Evolutionary conservation across 2,888 invertebrate genomes (phyloP), one percentile per base, ranked within the genome.

Genomic region (Tribolium freemani): DNA sequence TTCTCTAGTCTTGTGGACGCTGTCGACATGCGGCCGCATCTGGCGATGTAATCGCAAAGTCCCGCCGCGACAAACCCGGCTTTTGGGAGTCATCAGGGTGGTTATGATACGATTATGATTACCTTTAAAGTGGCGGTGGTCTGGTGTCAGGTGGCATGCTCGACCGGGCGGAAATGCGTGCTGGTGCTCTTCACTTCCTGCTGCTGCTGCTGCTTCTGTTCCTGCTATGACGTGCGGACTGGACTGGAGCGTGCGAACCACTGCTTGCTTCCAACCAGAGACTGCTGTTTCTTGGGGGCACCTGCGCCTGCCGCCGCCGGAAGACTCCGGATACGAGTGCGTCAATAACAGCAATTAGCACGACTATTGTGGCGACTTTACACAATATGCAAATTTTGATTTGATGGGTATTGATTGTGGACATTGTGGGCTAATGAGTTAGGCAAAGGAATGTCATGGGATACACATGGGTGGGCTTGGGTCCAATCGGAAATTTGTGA

Each of bases 81-180:
- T 61, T 70, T 70, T 31, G 63, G 69, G 51, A 51, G 30, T 67
- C 45, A 71, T 60, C 31, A 51, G 71, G 60, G 67, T 71, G 71
- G 61, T 30, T 45, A 57, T 73, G 72, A 75, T 73, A 75, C 64
- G 68, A 74, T 72, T 75, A 74, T 64, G 64, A 11, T 76, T 77
- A 80, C 81, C 80, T 83, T 82, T 79, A 82, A 73, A 80, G 81
- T 77, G 82, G 82, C 73, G 79, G 79, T 73, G 78, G 77, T 76
- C 77, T 76, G 50, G 31, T 16, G 80, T 84, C 83, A 79, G 83
- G 84, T 80, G 84, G 83, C 83, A 84, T 84, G 82, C 80, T 83
- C 81, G 80, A 68, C 78, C 72, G 78, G 77, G 80, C 75, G 80
- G 75, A 79, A 80, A 78, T 75, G 78, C 78, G 78, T 78, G 76